Evolutionary conservation across 2,113 vertebrate genomes (phyloP), one percentile per base, ranked within the genome.

Genomic region (Neogobius melanostomus): DNA sequence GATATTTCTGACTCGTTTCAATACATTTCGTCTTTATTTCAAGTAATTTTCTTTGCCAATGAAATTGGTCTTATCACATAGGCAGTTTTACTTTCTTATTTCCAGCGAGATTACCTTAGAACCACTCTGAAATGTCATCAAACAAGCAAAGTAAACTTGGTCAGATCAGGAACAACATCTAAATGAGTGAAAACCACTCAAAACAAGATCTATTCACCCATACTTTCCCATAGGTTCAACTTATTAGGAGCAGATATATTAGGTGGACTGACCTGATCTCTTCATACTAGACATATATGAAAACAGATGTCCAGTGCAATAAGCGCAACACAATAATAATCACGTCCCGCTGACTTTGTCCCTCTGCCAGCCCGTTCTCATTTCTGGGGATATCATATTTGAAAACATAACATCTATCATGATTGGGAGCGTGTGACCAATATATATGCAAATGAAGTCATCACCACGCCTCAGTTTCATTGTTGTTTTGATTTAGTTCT

Each of bases 401-500:
- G 57, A 79, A 80, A 82, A 64, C 60, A 71, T 51, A 82, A 70
- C 75, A 78, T 80, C 57, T 79, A 70, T 86, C 74, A 81, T 68
- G 64, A 81, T 66, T 82, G 66, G 68, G 74, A 63, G 68, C 10
- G 70, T 82, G 77, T 72, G 74, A 84, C 82, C 84, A 89, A 86
- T 88, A 88, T 87, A 85, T 79, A 89, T 88, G 84, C 81, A 88
- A 88, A 87, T 88, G 11, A 79, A 62, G 80, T 66, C 78, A 79
- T 87, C 72, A 79, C 75, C 65, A 17, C 75, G 71, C 69, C 60
- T 69, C 49, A 68, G 69, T 65, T 68, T 63, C 82, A 63, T 77
- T 74, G 80, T 78, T 68, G 48, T 81, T 64, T 74, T 66, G 69
- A 77, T 80, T 81, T 83, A 68, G 53, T 69, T 68, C 68, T n/a